Evolutionary conservation across 2,888 invertebrate species (phyloP), one percentile per base, ranked within the genome.

Genomic region (Oscheius sp.): DNA sequence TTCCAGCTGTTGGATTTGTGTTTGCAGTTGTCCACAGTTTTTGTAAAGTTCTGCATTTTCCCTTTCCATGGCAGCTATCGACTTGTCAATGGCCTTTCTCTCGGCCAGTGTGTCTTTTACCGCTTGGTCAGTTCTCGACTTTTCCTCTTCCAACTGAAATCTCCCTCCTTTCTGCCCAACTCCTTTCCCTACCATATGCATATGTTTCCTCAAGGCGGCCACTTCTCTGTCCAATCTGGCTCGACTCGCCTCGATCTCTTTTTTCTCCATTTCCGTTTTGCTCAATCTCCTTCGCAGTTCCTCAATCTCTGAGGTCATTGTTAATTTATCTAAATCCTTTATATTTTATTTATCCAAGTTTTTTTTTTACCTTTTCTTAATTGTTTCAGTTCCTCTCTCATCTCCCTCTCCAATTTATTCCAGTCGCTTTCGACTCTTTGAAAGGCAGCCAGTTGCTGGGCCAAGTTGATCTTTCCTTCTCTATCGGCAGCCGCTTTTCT

Each of bases 71-170:
- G 85, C 81, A 16, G 79, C 82, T n/a, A 85, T 73, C 9, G 83
- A 83, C 55, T 82, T 84, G 75, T 85, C 85, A 56, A 85, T 80
- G 43, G 81, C 84, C 27, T 80, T 75, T 12, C 83, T 72, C 71
- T 85, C 85, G n/a, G 76, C 72, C 56, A 82, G 56, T 7, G 83
- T 83, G 43, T 85, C 82, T 13, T 76, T 77, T 21, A 85, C 76
- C 5, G 81, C 80, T 18, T 76, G 72, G 46, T 85, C 85, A 12
- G 80, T 81, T 45, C 82, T 75, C 29, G 72, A 69, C 53, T 81
- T 78, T 27, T 85, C 85, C 49, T 84, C 79, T 72, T 85, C 85
- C 29, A 85, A 74, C 85, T 85, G 74, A 71, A 84, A n/a, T n/a
- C n/a, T 77, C 18, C 7, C 41, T n/a, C 18, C 43, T 2, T 43